Evolutionary conservation across 2,113 vertebrate genomes (phyloP).

Genomic region (Cyprinus carpio): DNA sequence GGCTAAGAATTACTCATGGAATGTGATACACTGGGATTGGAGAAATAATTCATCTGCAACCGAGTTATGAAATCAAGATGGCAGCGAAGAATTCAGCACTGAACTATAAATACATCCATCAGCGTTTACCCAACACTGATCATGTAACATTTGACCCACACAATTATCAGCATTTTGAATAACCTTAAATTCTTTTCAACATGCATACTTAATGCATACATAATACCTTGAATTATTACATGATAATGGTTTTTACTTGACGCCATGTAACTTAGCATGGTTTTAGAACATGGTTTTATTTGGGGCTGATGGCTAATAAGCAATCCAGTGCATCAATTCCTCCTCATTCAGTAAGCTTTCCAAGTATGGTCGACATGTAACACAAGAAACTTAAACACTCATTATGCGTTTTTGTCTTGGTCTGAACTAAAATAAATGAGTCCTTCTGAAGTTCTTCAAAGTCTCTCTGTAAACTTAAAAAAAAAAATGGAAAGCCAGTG

Average conservation of each 20-base stretch:
- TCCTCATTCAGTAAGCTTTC: constrained; percentile 57
- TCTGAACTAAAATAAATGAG: constrained; percentile 75
- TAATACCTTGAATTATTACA: constrained; percentile 35
- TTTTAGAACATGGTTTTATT: constrained; percentile 4
- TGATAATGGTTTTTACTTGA: neutral
- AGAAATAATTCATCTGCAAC: neutral
- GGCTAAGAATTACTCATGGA: constrained; percentile 48
- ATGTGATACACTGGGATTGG: constrained; percentile 54
- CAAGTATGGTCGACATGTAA: constrained; percentile 51
- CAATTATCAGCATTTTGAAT: constrained; percentile 28
- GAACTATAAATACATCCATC: constrained; percentile 36
- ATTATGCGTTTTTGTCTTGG: constrained; percentile 74
- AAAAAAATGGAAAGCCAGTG: constrained; percentile 43
- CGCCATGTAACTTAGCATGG: neutral
- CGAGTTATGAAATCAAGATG: constrained; percentile 30
- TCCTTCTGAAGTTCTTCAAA: constrained; percentile 79
- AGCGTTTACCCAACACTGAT: constrained; percentile 38
- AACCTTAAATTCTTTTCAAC: constrained; percentile 32
- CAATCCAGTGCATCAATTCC: constrained; percentile 56
- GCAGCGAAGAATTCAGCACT: constrained; percentile 33
- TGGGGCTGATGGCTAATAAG: constrained; percentile 22
- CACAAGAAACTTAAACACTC: constrained; percentile 37
- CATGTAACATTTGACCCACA: constrained; percentile 44
- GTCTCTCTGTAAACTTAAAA: constrained; percentile 59
- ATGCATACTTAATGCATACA: constrained; percentile 39